These are phyloP conservation scores for Amphiprion percula DNA, from an alignment of 2,113 vertebrate genomes.

Conservation along the genomic window DNA sequence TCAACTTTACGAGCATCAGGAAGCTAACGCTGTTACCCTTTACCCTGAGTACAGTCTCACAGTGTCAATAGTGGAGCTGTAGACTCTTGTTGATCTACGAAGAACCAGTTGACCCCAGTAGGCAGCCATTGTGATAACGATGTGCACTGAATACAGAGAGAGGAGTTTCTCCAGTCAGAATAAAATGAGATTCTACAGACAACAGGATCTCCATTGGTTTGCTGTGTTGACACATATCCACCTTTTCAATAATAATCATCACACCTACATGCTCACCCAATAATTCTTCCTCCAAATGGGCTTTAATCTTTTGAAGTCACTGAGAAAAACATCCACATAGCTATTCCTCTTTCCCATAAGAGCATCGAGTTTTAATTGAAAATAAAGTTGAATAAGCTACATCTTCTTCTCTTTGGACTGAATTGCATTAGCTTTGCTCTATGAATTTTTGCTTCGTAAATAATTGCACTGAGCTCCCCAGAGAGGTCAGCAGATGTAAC, in stretches of 20 bases:
- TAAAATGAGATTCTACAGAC: background rate
- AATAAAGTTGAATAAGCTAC: slow-evolving; percentile 58
- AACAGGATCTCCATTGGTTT: background rate
- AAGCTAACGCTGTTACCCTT: background rate
- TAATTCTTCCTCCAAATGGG: slow-evolving; percentile 31
- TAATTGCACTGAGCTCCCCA: slow-evolving; percentile 70
- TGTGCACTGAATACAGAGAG: slow-evolving; percentile 32
- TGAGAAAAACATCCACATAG: slow-evolving; percentile 17
- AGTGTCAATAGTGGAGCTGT: background rate
- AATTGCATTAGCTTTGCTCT: slow-evolving; percentile 65
- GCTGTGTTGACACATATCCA: slow-evolving; percentile 2
- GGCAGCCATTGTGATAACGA: slow-evolving; percentile 11
- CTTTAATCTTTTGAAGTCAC: slow-evolving; percentile 12
- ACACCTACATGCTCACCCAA: slow-evolving; percentile 15
- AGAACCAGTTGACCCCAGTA: slow-evolving; percentile 46
- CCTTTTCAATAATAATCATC: slow-evolving; percentile 36
- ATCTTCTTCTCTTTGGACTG: slow-evolving; percentile 55
- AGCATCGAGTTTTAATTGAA: slow-evolving; percentile 58
- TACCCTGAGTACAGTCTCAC: background rate
- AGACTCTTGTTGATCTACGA: slow-evolving; percentile 18
- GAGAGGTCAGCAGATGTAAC: slow-evolving; percentile 74
- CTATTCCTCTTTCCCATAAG: slow-evolving; percentile 20
- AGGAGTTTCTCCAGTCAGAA: background rate
- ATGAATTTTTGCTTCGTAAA: slow-evolving; percentile 73
- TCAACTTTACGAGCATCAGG: background rate